Evolutionary conservation across 2,113 vertebrate genomes (phyloP), one percentile per base, ranked within the genome.

Genomic region (Alligator sinensis): DNA sequence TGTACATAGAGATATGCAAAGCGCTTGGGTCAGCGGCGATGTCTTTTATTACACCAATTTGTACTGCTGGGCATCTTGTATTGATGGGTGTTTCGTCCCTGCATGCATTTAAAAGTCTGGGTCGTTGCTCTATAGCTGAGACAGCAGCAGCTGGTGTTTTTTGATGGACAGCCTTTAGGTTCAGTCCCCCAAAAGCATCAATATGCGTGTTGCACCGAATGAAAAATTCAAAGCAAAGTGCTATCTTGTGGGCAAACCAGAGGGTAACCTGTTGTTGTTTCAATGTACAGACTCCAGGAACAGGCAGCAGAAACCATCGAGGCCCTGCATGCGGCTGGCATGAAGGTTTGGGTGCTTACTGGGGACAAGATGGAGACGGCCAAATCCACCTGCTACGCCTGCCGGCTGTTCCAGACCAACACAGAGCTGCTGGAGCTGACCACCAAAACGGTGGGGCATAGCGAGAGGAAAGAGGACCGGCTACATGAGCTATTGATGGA

Each of bases 341-440:
- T 99, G 91, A 99, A 99, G 92, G 98, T 99, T 13, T 99, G 99
- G 99, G 99, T 99, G 91, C 98, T 99, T 75, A 99, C 99, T 0
- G 99, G 99, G 1, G 99, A 99, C 98, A 99, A 99, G 97, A 99
- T 99, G 99, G 99, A 99, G 97, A 99, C 99, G 0, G 99, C 99
- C 57, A 99, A 99, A 92, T 99, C 99, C 85, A 99, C 99, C 3
- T 99, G 99, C 97, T 99, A 99, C 0, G 99, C 99, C 81, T 99
- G 99, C 90, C 98, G 99, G 62, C 97, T 99, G 47, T 99, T 99
- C 96, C 99, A 99, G 96, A 98, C 98, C 88, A 98, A 95, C 97
- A 99, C 99, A 0, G 99, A 99, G 90, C 98, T 99, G 90, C 97
- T 99, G 95, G 99, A 99, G 96, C 97, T 99, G 81, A 99, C 99